A percentile compares a stretch with the other conserved stretches of the same genome.
phyloP scores from a whole-genome alignment of 2,888 invertebrate genomes.

The Tetramorium bicarinatum region DNA sequence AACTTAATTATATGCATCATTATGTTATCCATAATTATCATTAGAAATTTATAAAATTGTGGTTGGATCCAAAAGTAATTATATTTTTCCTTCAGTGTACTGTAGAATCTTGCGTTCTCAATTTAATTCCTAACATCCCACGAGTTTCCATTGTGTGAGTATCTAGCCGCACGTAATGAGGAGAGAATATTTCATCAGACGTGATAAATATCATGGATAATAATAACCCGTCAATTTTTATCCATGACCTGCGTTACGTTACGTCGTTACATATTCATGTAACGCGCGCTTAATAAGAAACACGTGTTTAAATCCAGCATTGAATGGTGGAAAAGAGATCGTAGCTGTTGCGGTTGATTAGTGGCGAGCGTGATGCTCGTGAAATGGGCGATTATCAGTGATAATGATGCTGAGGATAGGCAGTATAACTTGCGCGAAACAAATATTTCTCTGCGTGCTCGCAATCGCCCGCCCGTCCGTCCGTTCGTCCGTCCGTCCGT shows the following conservation, averaged over 20 bases:
- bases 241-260: constrained; percentile 10
- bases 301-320: not conserved
- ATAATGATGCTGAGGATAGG: not conserved
- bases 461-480: not conserved
- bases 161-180: not conserved
- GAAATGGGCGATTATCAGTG: constrained; percentile 10
- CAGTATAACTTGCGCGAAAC: not conserved
- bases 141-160: too few species aligned
- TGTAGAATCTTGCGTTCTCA: not conserved
- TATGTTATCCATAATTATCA: too few species aligned
- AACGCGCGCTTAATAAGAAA: constrained; percentile 1
- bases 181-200: constrained; percentile 22
- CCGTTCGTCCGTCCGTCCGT: not conserved
- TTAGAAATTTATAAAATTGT: too few species aligned
- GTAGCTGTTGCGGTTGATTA: not conserved
- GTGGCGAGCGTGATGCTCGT: not conserved
- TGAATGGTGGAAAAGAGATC: not conserved
- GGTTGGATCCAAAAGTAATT: too few species aligned
- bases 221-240: constrained; percentile 25
- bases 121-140: not conserved
- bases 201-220: constrained; percentile 16
- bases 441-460: constrained; percentile 13
- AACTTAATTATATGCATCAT: too few species aligned
- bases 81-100: too few species aligned
- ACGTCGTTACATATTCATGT: constrained; percentile 4